Evolutionary conservation across 2,888 invertebrate species (phyloP).

Genomic region (Xylota sylvarum): DNA sequence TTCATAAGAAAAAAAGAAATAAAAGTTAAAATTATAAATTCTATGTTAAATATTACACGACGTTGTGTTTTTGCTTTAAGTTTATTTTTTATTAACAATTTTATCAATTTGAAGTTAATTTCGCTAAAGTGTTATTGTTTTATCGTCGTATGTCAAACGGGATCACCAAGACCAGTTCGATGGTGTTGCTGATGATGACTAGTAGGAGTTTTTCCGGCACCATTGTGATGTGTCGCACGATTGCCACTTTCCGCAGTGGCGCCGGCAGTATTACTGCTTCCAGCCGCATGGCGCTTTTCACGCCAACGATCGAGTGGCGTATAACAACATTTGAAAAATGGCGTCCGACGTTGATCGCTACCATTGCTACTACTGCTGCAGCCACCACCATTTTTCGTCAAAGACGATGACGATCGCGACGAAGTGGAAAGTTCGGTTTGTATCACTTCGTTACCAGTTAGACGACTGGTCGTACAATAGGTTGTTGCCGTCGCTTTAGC

Average conservation of each 20-base stretch:
- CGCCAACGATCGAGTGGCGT: conserved; percentile 84
- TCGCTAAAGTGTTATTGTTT: conserved; percentile 78
- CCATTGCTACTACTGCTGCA: conserved; percentile 79
- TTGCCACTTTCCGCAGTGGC: conserved; percentile 49
- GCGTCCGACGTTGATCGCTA: conserved; percentile 80
- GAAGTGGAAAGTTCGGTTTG: conserved; percentile 83
- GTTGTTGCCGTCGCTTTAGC: conserved; percentile 74
- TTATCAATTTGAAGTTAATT: conserved; percentile 68
- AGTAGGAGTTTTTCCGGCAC: conserved; percentile 58
- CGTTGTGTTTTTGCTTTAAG: conserved; percentile 34
- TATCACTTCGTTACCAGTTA: conserved; percentile 82
- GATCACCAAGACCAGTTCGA: conserved; percentile 76
- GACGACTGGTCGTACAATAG: conserved; percentile 78
- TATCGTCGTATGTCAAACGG: conserved; percentile 80
- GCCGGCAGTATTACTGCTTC: conserved; percentile 52
- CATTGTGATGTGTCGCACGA: conserved; percentile 47
- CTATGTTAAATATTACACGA: conserved; percentile 52
- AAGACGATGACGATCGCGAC: conserved; percentile 79
- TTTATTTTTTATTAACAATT: conserved; percentile 47
- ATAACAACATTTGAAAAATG: conserved; percentile 84
- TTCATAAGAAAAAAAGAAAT: conserved; percentile 27
- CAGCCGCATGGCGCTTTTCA: conserved; percentile 79
- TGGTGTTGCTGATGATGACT: conserved; percentile 59
- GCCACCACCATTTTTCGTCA: conserved; percentile 78
- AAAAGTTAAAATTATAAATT: conserved; percentile 47